Evolutionary conservation across 2,797 vertebrate genomes (phyloP).

Genomic region (Labroides dimidiatus): DNA sequence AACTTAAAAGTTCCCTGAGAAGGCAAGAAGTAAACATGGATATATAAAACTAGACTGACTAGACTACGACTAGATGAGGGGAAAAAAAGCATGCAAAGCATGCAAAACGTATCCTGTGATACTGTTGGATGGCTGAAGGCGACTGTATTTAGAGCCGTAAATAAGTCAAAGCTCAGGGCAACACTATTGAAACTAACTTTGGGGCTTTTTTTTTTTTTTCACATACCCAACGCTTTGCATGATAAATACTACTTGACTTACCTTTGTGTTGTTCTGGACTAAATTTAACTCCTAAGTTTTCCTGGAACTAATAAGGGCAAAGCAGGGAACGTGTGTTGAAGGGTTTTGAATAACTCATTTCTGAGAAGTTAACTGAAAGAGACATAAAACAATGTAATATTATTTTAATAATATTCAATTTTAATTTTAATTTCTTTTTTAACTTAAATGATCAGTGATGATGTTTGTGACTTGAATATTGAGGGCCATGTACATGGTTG

Average conservation of each 20-base stretch:
- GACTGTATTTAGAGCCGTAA: constrained; percentile 46
- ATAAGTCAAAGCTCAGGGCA: constrained; percentile 42
- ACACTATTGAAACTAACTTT: constrained; percentile 52
- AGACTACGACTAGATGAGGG: constrained; percentile 42
- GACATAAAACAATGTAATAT: too few relatives aligned
- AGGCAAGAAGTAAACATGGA: constrained; percentile 65
- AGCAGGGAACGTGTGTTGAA: not conserved
- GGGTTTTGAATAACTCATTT: not conserved
- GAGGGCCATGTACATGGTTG: not conserved
- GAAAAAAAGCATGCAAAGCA: constrained; percentile 55
- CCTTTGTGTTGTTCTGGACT: constrained; percentile 2
- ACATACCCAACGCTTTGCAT: constrained; percentile 13
- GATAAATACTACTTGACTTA: not conserved
- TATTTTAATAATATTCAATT: too few relatives aligned
- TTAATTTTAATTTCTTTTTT: too few relatives aligned
- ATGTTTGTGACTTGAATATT: not conserved
- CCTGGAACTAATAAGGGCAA: not conserved
- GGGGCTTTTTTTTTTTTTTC: constrained; percentile 26
- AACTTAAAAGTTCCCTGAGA: constrained; percentile 56
- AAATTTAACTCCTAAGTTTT: not conserved
- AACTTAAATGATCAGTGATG: not conserved
- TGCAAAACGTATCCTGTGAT: constrained; percentile 56
- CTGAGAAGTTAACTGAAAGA: not conserved
- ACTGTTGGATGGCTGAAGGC: constrained; percentile 53
- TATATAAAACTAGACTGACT: constrained; percentile 46